phyloP scores from a whole-genome alignment of 2,113 vertebrate species.

The Cochlearius cochlearius region DNA sequence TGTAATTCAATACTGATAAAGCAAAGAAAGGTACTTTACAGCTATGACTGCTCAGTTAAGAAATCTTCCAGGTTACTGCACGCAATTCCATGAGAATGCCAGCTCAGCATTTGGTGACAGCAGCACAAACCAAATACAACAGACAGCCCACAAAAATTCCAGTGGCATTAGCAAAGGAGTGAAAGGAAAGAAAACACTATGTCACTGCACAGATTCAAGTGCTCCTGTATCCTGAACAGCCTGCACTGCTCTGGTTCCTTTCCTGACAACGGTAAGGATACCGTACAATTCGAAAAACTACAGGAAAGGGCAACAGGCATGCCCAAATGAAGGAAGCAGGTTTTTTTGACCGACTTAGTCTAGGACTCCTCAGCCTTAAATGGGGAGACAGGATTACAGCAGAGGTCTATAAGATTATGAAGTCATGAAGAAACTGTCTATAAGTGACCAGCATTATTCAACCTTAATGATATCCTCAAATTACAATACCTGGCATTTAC shows the following conservation, averaged over 20 bases:
- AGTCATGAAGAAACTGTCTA: not conserved
- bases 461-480: not conserved
- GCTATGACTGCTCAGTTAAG: not conserved
- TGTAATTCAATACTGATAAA: not conserved
- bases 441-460: not conserved
- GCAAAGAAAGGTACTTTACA: not conserved
- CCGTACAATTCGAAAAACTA: fast-evolving
- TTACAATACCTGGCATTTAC: not conserved
- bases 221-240: fast-evolving
- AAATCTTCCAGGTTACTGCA: not conserved
- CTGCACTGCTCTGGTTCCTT: not conserved
- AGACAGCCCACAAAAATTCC: not conserved
- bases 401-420: not conserved
- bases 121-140: not conserved
- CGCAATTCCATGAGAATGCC: not conserved
- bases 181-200: not conserved
- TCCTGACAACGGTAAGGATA: not conserved
- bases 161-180: not conserved
- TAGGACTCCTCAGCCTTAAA: not conserved
- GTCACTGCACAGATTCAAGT: not conserved
- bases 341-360: fast-evolving
- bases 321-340: fast-evolving
- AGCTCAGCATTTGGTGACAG: not conserved
- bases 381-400: not conserved
- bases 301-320: not conserved